Evolutionary conservation across 2,888 invertebrate species (phyloP).

Genomic region (Pyrgus malvae): DNA sequence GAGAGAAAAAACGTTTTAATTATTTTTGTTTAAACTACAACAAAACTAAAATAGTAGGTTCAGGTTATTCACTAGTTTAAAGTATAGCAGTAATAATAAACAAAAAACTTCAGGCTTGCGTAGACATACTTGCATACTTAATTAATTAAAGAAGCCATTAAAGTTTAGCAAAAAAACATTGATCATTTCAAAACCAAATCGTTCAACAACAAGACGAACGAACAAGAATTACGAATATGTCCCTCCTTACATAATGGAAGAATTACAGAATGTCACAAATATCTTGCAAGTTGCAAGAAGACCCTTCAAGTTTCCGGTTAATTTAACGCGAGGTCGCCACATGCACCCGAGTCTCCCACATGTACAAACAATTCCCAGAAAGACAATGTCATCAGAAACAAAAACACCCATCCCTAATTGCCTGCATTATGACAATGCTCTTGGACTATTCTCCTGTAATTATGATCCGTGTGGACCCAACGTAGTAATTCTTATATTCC

Average conservation of each 20-base stretch:
- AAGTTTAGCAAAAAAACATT: too few species aligned
- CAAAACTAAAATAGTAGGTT: too few species aligned
- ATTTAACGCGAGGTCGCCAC: constrained; percentile 72
- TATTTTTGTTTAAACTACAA: too few species aligned
- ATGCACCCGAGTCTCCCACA: constrained; percentile 48
- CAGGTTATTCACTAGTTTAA: too few species aligned
- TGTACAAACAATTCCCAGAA: constrained; percentile 69
- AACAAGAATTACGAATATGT: too few species aligned
- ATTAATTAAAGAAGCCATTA: too few species aligned
- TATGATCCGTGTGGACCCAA: constrained; percentile 10
- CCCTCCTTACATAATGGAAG: not conserved
- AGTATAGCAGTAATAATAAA: too few species aligned
- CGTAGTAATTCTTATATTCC: constrained; percentile 13
- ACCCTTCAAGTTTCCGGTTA: constrained; percentile 76
- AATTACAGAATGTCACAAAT: not conserved
- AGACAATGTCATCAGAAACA: constrained; percentile 63
- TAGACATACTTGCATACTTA: too few species aligned
- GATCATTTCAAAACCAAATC: too few species aligned
- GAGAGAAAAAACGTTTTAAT: too few species aligned
- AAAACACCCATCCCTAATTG: constrained; percentile 65
- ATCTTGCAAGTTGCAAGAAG: not conserved
- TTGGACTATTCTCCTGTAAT: constrained; percentile 18
- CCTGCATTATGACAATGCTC: constrained; percentile 45
- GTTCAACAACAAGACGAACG: too few species aligned
- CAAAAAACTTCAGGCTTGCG: too few species aligned